Conservation (phyloP, 1,140 invertebrate species). For the Campodea augens region DNA sequence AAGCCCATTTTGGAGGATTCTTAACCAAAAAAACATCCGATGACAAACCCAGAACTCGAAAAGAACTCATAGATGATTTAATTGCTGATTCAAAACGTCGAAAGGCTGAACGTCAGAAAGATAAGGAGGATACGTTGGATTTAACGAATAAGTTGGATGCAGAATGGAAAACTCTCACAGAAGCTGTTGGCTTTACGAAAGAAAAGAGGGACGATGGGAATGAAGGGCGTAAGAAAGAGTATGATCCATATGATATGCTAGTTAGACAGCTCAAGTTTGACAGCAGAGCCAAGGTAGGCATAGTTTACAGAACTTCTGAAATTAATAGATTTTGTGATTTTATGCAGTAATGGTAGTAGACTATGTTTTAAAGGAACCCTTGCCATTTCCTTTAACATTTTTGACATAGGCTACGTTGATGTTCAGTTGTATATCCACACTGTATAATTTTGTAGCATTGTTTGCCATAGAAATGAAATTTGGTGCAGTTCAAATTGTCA, state of each 20-base stretch:
- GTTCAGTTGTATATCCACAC: too few relatives aligned
- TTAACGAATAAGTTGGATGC: conserved; percentile 72
- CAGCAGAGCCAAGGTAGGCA: conserved; percentile 45
- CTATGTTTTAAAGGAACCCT: too few relatives aligned
- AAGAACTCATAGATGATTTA: conserved; percentile 70
- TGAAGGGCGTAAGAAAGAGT: conserved; percentile 27
- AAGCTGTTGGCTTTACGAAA: conserved; percentile 27
- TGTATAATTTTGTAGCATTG: too few relatives aligned
- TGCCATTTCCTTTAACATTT: too few relatives aligned
- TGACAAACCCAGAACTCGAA: conserved; percentile 37
- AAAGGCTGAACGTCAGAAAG: conserved; percentile 69
- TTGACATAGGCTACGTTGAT: too few relatives aligned
- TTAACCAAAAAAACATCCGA: conserved; percentile 40
- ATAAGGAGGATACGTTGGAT: conserved; percentile 60
- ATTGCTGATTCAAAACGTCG: conserved; percentile 73
- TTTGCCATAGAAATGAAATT: too few relatives aligned
- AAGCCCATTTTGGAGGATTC: conserved; percentile 72
- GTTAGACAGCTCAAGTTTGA: conserved; percentile 66
- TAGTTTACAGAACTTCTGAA: neutral
- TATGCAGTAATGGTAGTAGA: too few relatives aligned
- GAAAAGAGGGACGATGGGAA: conserved; percentile 20
- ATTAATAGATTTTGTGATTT: too few relatives aligned
- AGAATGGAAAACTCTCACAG: conserved; percentile 61
- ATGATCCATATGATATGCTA: conserved; percentile 65
- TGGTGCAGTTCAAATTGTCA: too few relatives aligned